Base-by-base conservation (phyloP, 2,888 invertebrate species). In the Adineta ricciae region DNA sequence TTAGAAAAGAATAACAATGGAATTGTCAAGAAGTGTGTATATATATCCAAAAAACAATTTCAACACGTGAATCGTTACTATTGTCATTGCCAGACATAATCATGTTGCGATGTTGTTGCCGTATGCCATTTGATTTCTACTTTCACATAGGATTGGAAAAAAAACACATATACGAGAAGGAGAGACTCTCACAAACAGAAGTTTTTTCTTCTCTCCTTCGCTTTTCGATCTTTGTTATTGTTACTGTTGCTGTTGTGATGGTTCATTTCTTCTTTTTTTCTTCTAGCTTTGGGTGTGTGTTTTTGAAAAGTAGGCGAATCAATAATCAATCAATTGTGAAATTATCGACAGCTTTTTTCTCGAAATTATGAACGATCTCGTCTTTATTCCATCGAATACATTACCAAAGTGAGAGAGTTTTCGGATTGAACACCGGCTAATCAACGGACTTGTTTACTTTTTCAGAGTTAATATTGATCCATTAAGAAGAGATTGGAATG, bases 401-500 rank as follows among this genome's bases (percentile, higher is more conserved):
- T 27, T 27, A 19, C 16, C 64, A 32, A 64, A 64, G 64, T 64
- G 5, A 32, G 16, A 32, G 24, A 16, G 24, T 21, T 24, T 21
- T 16, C 16, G 19, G 19, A 21, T 21, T 21, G 24, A 24, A 50
- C 19, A 14, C 0, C 14, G 8, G 32, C 7, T 32, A 32, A 64
- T 32, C 11, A 32, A 4, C 3, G 16, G 32, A 64, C 19, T 9
- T 16, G 14, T 32, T 2, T 54, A n/a, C 32, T 27, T 19, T 32
- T 16, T 36, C 16, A 64, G 64, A 32, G 27, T 24, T 19, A 19
- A 32, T 41, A 9, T 19, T 41, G 78, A 78, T 41, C 38, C 41
- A 19, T 41, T 41, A n/a, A 78, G 32, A 78, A 78, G 19, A 41
- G 78, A 78, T n/a, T 78, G 78, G 78, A 78, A 78, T 78, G 78